A percentile compares a stretch with the other conserved stretches of the same genome.
phyloP scores from a whole-genome alignment of 2,888 invertebrate genomes.

The Xestoiulus laeticollis region DNA sequence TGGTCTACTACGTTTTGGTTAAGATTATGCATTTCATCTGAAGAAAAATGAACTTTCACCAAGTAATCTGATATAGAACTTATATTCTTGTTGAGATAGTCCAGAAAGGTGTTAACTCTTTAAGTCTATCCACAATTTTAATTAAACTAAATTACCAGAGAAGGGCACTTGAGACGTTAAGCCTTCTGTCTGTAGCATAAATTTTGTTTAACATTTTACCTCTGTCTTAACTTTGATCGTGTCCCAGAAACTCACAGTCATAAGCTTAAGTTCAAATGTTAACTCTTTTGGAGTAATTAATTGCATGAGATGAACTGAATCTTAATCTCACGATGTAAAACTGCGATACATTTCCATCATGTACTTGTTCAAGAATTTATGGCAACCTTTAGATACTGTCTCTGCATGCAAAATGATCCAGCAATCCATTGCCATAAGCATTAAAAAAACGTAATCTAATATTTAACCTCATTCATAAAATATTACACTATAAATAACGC shows the following conservation, averaged over 20 bases:
- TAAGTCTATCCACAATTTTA: neutral
- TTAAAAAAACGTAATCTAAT: conserved; percentile 23
- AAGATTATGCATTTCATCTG: too few species aligned
- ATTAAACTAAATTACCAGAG: neutral
- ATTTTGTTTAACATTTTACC: neutral
- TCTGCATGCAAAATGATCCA: neutral
- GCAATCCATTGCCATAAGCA: conserved; percentile 13
- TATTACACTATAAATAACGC: neutral
- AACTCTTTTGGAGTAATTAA: neutral
- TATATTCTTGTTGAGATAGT: too few species aligned
- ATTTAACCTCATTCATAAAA: conserved; percentile 30
- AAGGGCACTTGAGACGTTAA: neutral
- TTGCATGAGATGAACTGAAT: neutral
- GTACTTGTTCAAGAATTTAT: conserved; percentile 19
- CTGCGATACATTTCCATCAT: neutral
- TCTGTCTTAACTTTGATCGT: neutral
- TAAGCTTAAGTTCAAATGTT: neutral
- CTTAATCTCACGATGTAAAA: neutral
- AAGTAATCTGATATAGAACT: too few species aligned
- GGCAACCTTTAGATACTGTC: neutral
- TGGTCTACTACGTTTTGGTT: too few species aligned
- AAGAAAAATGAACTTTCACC: too few species aligned
- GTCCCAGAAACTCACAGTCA: neutral
- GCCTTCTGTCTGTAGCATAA: neutral
- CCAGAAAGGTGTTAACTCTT: neutral